phyloP scores from a whole-genome alignment of 2,113 vertebrate genomes.

The Echinops telfairi region DNA sequence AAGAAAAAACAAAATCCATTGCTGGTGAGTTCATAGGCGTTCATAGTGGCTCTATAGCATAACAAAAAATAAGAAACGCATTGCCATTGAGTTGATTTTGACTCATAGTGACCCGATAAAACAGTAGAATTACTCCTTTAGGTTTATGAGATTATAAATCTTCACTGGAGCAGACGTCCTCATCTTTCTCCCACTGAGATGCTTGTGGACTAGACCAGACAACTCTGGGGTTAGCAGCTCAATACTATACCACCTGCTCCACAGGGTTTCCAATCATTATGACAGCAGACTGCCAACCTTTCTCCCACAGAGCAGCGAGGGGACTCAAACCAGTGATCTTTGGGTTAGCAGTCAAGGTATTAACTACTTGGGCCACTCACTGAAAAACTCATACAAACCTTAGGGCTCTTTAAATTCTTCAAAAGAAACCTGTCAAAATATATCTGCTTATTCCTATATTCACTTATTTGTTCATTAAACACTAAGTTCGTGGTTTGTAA shows the following conservation, averaged over 20 bases:
- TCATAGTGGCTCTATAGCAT: background rate
- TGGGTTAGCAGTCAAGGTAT: background rate
- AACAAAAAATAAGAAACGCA: too few species aligned
- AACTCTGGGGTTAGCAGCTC: too few species aligned
- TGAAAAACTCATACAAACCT: too few species aligned
- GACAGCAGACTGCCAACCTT: background rate
- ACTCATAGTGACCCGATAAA: background rate
- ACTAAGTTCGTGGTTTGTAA: background rate
- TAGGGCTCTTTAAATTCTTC: constrained; percentile 41
- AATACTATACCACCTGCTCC: too few species aligned
- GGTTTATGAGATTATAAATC: background rate
- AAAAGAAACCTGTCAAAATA: constrained; percentile 45
- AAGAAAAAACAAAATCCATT: constrained; percentile 31
- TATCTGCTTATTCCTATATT: background rate
- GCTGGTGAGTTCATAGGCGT: too few species aligned
- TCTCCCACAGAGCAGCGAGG: background rate
- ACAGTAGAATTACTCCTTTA: too few species aligned
- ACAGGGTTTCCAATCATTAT: background rate
- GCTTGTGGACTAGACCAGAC: too few species aligned
- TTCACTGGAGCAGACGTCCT: too few species aligned
- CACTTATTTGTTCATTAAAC: constrained; percentile 1
- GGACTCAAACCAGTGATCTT: background rate
- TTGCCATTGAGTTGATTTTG: too few species aligned
- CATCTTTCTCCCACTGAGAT: too few species aligned
- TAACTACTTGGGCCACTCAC: background rate